These are phyloP conservation scores for Callimorpha dominula DNA, from an alignment of 2,888 invertebrate genomes.

Conservation along the genomic window DNA sequence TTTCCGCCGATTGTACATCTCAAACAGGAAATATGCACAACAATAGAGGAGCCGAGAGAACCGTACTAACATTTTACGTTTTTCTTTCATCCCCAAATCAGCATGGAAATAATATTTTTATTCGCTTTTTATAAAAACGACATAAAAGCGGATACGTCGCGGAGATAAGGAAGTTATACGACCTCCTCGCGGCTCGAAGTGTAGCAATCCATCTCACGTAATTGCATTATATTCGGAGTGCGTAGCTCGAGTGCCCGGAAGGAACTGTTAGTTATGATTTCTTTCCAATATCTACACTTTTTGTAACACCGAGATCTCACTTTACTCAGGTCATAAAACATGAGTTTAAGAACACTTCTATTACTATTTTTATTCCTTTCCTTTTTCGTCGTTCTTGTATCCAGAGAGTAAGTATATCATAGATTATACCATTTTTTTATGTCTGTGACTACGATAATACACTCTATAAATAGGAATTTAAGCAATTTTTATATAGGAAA, in stretches of 20 bases:
- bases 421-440: not conserved
- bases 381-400: slow-evolving; percentile 18
- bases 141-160: slow-evolving; percentile 61
- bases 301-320: slow-evolving; percentile 41
- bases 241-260: slow-evolving; percentile 62
- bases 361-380: slow-evolving; percentile 38
- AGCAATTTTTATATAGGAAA: too few relatives aligned
- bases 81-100: slow-evolving; percentile 47
- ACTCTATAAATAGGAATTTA: not conserved
- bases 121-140: slow-evolving; percentile 68
- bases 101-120: slow-evolving; percentile 58
- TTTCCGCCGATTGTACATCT: slow-evolving; percentile 33
- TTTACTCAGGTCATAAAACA: slow-evolving; percentile 49
- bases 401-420: not conserved
- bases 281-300: slow-evolving; percentile 63
- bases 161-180: slow-evolving; percentile 71
- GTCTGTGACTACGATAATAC: not conserved
- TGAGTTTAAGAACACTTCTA: slow-evolving; percentile 44
- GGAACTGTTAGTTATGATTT: slow-evolving; percentile 63
- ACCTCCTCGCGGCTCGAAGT: slow-evolving; percentile 65
- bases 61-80: slow-evolving; percentile 42
- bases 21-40: slow-evolving; percentile 33
- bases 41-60: slow-evolving; percentile 29
- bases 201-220: slow-evolving; percentile 74
- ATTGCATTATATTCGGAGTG: slow-evolving; percentile 76